Conservation (phyloP, 92 coral and sea anemone species). For the Nematostella vectensis region DNA sequence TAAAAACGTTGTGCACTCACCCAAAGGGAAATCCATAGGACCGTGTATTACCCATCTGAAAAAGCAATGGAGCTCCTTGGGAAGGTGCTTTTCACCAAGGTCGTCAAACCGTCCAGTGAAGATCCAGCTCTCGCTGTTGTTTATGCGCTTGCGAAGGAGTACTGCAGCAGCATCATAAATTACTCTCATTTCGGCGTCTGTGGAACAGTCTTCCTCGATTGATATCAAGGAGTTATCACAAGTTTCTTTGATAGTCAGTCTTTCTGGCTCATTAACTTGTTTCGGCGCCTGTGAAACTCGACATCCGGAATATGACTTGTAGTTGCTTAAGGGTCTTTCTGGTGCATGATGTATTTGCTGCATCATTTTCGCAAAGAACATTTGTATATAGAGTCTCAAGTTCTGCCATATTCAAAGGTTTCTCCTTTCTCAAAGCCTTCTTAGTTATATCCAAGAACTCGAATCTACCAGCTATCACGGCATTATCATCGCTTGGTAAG, state of each 20-base stretch:
- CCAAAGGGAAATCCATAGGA: slow-evolving; percentile 24
- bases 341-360: slow-evolving; percentile 21
- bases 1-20: slow-evolving; percentile 1
- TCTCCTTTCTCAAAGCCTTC: slow-evolving; percentile 23
- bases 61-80: slow-evolving; percentile 52
- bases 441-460: slow-evolving; percentile 28
- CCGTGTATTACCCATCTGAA: slow-evolving; percentile 54
- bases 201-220: slow-evolving; percentile 14
- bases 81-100: slow-evolving; percentile 20
- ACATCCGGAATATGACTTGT: slow-evolving; percentile 35
- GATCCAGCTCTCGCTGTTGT: slow-evolving; percentile 49
- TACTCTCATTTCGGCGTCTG: slow-evolving; percentile 30
- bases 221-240: slow-evolving; percentile 30
- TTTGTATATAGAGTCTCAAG: slow-evolving; percentile 16
- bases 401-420: slow-evolving; percentile 33
- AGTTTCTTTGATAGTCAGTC: slow-evolving; percentile 33
- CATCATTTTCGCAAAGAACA: slow-evolving; percentile 39
- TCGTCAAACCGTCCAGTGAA: slow-evolving; percentile 46
- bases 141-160: slow-evolving; percentile 36
- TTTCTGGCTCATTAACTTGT: slow-evolving; percentile 46
- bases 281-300: slow-evolving; percentile 56
- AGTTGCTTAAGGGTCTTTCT: slow-evolving; percentile 53
- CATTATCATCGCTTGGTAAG: neutral
- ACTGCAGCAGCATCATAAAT: slow-evolving; percentile 42
- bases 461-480: slow-evolving; percentile 18